Evolutionary conservation across 1,140 invertebrate genomes (phyloP), one percentile per base, ranked within the genome.

Genomic region (Mamestra configurata): DNA sequence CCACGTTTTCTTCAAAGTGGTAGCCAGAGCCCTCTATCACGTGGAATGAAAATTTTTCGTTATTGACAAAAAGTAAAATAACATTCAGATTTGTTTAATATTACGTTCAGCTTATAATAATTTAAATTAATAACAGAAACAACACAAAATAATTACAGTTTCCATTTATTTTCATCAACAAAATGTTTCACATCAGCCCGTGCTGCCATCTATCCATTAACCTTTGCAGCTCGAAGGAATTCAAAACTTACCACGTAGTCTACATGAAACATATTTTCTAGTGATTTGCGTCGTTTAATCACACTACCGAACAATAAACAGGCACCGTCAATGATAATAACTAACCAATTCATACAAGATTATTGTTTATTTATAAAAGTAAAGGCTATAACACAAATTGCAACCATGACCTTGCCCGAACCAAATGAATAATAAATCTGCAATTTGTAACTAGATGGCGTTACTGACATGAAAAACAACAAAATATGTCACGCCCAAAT

Each of bases 401-500:
- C 70, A 68, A 35, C 43, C 40, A 64, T 78, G 75, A 82, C 73
- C 57, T 75, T 79, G 57, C 27, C 24, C 27, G 55, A 64, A 27
- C 8, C 49, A 13, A 6, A 55, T 20, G 22, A 51, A 46, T 72
- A 66, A 53, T 79, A 66, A 22, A 27, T 72, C 35, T 18, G 55
- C 46, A 75, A 73, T 22, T 20, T 35, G 7, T 24, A 18, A 10
- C 80, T 61, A 92, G 89, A 87, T 89, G 88, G 84, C 88, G 84
- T 55, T 84, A 83, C 70, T 53, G 20, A 79, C 27, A 43, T 61
- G 8, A 73, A 79, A 85, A 88, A 84, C 77, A 86, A 83, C 71
- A 79, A 85, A 84, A 80, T 87, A 84, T 90, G 91, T 92, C 90
- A 94, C 92, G 86, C 89, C 90, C 91, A 88, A 91, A 91, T 88